Evolutionary conservation across 2,888 invertebrate species (phyloP).

Genomic region (Iselma pallidipennis): DNA sequence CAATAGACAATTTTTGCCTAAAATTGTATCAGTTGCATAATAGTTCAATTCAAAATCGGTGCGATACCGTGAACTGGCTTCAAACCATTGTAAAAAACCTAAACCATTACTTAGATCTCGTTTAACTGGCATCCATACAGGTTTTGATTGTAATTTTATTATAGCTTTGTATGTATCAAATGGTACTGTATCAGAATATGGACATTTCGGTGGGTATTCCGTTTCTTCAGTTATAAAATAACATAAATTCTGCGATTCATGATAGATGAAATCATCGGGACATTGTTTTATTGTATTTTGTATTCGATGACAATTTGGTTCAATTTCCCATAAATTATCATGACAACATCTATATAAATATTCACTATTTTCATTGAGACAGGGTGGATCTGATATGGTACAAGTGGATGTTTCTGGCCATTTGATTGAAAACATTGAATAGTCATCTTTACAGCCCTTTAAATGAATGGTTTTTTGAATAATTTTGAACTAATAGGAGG

Average conservation of each 20-base stretch:
- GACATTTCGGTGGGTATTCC: conserved; percentile 35
- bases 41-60: conserved; percentile 22
- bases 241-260: conserved; percentile 23
- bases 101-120: conserved; percentile 30
- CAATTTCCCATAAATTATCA: conserved; percentile 25
- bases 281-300: conserved; percentile 12
- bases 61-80: conserved; percentile 25
- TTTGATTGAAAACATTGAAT: not conserved
- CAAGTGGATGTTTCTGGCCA: conserved; percentile 7
- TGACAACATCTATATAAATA: conserved; percentile 22
- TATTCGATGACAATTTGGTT: conserved; percentile 17
- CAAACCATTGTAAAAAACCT: conserved; percentile 34
- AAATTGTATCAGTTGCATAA: conserved; percentile 15
- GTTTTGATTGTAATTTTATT: not conserved
- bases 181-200: conserved; percentile 29
- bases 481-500: not conserved
- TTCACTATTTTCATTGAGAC: conserved; percentile 19
- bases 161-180: conserved; percentile 28
- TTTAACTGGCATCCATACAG: conserved; percentile 39
- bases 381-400: conserved; percentile 19
- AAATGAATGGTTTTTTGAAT: not conserved
- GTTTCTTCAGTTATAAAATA: conserved; percentile 23
- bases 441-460: not conserved
- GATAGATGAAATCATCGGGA: conserved; percentile 1
- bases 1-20: conserved; percentile 36